Conservation (phyloP, 2,888 invertebrate genomes). For the Chloroclystis v-ata region DNA sequence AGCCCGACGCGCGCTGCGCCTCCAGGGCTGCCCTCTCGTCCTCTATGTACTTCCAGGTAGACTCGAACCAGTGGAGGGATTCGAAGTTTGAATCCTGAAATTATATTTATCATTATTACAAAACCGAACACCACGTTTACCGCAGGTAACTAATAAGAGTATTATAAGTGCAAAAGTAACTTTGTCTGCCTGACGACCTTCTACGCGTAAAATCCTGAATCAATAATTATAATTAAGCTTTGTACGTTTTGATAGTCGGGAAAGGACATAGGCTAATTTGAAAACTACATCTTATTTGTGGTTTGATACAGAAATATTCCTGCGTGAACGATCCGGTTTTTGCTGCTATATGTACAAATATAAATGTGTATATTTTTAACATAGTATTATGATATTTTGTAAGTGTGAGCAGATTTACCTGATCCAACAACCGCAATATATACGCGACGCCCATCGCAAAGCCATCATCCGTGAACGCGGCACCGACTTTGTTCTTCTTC, state of each 20-base stretch:
- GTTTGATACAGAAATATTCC: too few relatives aligned
- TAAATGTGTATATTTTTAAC: too few relatives aligned
- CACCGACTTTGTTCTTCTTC: constrained; percentile 91
- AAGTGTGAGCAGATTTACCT: constrained; percentile 76
- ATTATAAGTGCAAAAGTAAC: too few relatives aligned
- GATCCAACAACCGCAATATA: constrained; percentile 92
- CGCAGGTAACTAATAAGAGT: not conserved
- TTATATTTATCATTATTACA: not conserved
- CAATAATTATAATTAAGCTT: too few relatives aligned
- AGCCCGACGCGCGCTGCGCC: constrained; percentile 83
- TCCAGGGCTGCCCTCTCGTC: constrained; percentile 78
- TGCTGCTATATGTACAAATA: too few relatives aligned
- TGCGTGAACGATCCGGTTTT: too few relatives aligned
- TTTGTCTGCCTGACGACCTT: too few relatives aligned
- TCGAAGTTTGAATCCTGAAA: constrained; percentile 87
- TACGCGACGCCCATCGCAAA: constrained; percentile 98
- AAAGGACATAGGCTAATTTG: too few relatives aligned
- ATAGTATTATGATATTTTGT: too few relatives aligned
- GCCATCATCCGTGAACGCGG: constrained; percentile 98
- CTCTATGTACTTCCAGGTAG: constrained; percentile 85
- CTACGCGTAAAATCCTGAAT: too few relatives aligned
- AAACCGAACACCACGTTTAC: not conserved
- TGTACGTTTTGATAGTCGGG: too few relatives aligned
- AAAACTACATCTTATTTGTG: too few relatives aligned
- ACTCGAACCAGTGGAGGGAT: constrained; percentile 96